Evolutionary conservation across 2,797 vertebrate species (phyloP).

Genomic region (Malacoctenus gilli): DNA sequence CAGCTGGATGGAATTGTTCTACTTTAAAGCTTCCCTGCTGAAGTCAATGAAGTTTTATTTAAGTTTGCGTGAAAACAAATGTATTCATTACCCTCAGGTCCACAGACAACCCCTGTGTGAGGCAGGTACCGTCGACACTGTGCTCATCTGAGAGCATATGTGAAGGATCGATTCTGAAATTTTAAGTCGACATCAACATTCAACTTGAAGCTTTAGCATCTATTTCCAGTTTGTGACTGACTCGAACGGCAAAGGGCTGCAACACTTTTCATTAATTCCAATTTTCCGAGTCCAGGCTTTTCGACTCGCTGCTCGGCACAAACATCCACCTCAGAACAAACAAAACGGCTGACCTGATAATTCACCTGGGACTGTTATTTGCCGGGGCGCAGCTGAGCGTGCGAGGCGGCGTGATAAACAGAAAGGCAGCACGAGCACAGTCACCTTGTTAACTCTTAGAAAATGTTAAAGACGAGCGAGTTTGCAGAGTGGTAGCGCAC

Average conservation of each 20-base stretch:
- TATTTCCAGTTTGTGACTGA: neutral
- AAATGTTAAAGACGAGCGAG: neutral
- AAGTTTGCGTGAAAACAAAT: no score
- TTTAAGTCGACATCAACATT: neutral
- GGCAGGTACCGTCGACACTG: no score
- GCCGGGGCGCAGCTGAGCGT: no score
- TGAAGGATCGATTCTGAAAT: no score
- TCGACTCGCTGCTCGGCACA: no score
- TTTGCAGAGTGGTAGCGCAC: neutral
- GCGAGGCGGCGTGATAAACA: neutral
- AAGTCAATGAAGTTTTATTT: no score
- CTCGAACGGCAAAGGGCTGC: neutral
- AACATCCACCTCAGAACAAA: neutral
- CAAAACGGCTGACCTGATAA: neutral
- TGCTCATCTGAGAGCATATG: no score
- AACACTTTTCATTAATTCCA: neutral
- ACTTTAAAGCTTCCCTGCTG: no score
- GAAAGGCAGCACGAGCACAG: neutral
- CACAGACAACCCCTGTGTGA: no score
- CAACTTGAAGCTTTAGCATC: neutral
- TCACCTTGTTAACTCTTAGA: neutral
- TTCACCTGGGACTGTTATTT: no score
- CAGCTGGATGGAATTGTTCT: no score
- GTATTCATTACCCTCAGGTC: no score
- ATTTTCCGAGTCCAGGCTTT: neutral